These are phyloP conservation scores for Chunga burmeisteri DNA, from an alignment of 2,113 vertebrate species.

Conservation along the genomic window DNA sequence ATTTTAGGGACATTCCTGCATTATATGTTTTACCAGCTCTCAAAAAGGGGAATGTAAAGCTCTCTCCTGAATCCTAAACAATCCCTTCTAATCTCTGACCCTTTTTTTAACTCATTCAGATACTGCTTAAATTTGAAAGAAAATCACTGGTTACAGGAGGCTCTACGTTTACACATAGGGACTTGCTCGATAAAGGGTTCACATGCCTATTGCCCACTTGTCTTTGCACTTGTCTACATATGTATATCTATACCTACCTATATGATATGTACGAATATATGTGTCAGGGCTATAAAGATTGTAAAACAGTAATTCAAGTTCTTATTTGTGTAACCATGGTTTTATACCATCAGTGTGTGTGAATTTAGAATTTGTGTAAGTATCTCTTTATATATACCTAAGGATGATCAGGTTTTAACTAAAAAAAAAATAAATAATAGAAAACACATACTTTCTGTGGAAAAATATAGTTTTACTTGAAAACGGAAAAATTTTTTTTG, in stretches of 20 bases:
- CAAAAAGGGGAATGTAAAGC: background rate
- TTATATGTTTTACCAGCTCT: background rate
- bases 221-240: background rate
- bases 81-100: background rate
- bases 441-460: background rate
- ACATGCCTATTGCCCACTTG: background rate
- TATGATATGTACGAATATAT: background rate
- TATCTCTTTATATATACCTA: background rate
- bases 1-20: background rate
- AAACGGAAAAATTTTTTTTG: background rate
- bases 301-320: background rate
- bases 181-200: background rate
- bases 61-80: background rate
- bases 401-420: background rate
- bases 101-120: background rate
- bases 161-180: background rate
- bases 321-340: background rate
- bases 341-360: background rate
- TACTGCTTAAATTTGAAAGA: background rate
- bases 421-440: accelerated
- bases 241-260: background rate
- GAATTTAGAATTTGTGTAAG: background rate
- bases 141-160: background rate
- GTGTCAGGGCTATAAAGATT: background rate
- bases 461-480: background rate